Percentiles rank a stretch among this genome's conserved stretches.
Conservation (phyloP, 2,888 invertebrate species). For the Diaphora mendica region DNA sequence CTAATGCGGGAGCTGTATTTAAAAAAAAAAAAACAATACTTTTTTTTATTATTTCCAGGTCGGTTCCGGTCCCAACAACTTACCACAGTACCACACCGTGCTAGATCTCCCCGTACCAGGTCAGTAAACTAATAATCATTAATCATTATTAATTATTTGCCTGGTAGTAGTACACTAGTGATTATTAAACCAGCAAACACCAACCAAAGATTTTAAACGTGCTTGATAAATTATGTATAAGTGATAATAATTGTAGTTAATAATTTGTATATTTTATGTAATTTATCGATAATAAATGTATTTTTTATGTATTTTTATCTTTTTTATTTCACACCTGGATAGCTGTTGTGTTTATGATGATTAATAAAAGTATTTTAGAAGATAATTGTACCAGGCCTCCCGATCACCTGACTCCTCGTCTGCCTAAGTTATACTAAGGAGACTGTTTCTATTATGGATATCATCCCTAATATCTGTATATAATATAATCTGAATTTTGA, state of each 20-base stretch:
- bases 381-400: too few relatives aligned
- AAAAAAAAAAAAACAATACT: too few relatives aligned
- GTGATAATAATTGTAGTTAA: not conserved
- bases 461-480: too few relatives aligned
- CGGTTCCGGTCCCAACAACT: constrained; percentile 93
- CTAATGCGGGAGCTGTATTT: too few relatives aligned
- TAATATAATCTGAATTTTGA: too few relatives aligned
- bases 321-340: constrained; percentile 14
- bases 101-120: constrained; percentile 91
- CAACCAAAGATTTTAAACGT: not conserved
- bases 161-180: not conserved
- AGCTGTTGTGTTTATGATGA: not conserved
- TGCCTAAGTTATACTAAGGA: too few relatives aligned
- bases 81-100: constrained; percentile 97
- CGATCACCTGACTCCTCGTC: too few relatives aligned
- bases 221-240: not conserved
- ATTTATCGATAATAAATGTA: constrained; percentile 17
- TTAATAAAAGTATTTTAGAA: too few relatives aligned
- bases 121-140: constrained; percentile 43
- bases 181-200: not conserved
- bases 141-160: not conserved
- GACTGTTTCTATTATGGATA: too few relatives aligned
- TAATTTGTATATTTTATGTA: constrained; percentile 8
- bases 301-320: constrained; percentile 15
- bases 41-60: constrained; percentile 84